phyloP scores from a whole-genome alignment of 2,113 vertebrate species.

The Oxyura jamaicensis region DNA sequence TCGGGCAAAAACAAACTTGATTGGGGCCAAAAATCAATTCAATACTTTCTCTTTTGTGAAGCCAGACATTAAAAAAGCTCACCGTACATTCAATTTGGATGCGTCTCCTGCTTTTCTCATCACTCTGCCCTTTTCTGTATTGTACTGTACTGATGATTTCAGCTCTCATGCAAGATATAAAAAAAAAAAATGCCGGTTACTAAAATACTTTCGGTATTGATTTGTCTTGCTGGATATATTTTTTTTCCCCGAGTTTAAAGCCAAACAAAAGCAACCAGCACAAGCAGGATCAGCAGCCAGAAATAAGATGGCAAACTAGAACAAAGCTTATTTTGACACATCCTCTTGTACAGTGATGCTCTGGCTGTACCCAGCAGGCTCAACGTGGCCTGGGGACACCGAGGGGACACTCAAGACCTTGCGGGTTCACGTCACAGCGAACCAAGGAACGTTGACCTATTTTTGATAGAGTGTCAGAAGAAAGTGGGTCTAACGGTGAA shows the following conservation, averaged over 20 bases:
- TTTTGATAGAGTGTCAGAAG: background rate
- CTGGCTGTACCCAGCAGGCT: background rate
- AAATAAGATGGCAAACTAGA: rapidly evolving
- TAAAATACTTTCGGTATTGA: background rate
- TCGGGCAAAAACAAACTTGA: background rate
- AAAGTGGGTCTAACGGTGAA: rapidly evolving
- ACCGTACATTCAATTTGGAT: background rate
- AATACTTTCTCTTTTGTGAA: background rate
- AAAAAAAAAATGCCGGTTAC: background rate
- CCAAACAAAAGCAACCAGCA: too few species aligned
- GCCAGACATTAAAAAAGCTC: background rate
- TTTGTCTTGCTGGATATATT: background rate
- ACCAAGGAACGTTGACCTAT: background rate
- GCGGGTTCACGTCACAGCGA: too few species aligned
- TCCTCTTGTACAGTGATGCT: rapidly evolving
- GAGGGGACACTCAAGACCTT: too few species aligned
- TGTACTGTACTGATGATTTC: background rate
- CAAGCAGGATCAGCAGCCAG: too few species aligned
- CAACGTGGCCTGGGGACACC: too few species aligned
- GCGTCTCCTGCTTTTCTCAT: background rate
- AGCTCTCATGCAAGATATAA: background rate
- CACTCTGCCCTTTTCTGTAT: background rate
- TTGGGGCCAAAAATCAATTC: too few species aligned
- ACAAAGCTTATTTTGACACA: background rate
- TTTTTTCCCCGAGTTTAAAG: background rate